Percentiles rank a stretch among this genome's conserved stretches.
phyloP scores from a whole-genome alignment of 2,888 invertebrate genomes.

The Peribatodes rhomboidaria region DNA sequence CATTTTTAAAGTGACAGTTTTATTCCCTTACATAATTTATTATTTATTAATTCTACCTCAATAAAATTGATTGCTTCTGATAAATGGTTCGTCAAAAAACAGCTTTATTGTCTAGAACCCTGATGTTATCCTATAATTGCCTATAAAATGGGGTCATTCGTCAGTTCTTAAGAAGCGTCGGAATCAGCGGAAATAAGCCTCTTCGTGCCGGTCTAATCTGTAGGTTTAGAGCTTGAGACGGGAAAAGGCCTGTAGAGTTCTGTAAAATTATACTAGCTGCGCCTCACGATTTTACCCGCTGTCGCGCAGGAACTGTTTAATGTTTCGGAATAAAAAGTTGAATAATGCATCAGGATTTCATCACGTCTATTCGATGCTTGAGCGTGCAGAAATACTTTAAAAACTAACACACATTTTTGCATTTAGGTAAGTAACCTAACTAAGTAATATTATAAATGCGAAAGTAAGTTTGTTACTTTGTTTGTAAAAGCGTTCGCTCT shows the following conservation, averaged over 20 bases:
- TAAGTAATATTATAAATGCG: no score
- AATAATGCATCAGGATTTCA: no score
- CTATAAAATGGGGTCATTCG: constrained; percentile 43
- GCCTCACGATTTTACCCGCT: no score
- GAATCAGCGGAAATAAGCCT: constrained; percentile 27
- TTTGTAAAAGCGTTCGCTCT: no score
- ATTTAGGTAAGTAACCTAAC: no score
- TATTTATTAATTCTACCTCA: constrained; percentile 14
- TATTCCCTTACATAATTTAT: neutral
- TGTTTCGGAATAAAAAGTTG: no score
- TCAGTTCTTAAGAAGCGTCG: constrained; percentile 32
- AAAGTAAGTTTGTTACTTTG: no score
- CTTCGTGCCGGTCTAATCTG: constrained; percentile 12
- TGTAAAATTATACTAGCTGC: neutral
- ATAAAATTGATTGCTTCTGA: constrained; percentile 15
- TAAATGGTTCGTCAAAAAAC: constrained; percentile 36
- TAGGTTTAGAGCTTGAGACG: constrained; percentile 4
- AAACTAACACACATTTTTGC: no score
- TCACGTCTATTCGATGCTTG: no score
- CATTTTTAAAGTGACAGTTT: neutral
- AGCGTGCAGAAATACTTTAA: no score
- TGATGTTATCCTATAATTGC: constrained; percentile 47
- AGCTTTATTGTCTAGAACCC: constrained; percentile 37
- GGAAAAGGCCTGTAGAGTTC: neutral
- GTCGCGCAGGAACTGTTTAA: no score